A percentile compares a stretch with the other conserved stretches of the same genome.
Conservation (phyloP, 2,113 vertebrate species). For the Syrrhaptes paradoxus region DNA sequence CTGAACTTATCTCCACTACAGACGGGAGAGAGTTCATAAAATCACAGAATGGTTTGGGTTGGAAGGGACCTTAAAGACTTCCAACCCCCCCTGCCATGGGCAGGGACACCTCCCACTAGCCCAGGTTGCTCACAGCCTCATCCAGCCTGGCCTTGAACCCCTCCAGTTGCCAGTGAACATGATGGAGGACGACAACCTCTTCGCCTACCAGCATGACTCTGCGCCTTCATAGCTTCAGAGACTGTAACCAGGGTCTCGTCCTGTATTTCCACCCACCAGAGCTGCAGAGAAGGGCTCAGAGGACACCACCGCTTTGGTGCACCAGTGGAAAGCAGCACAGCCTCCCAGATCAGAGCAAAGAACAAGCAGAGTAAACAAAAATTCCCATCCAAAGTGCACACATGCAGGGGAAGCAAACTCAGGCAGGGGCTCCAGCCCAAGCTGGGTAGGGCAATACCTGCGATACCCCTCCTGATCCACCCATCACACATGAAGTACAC, state of each 20-base stretch:
- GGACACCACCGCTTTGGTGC: not conserved
- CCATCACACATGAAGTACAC: not conserved
- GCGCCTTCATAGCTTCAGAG: not conserved
- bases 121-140: too few species aligned
- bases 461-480: not conserved
- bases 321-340: not conserved
- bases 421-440: not conserved
- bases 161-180: not conserved
- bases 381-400: not conserved
- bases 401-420: not conserved
- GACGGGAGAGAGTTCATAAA: not conserved
- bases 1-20: not conserved
- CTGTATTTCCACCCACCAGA: not conserved
- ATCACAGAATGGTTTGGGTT: too few species aligned
- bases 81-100: too few species aligned
- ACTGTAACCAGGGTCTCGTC: not conserved
- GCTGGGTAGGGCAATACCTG: not conserved
- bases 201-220: accelerated
- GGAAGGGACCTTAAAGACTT: too few species aligned
- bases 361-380: not conserved
- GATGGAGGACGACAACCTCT: not conserved
- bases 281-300: not conserved
- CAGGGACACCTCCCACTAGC: too few species aligned
- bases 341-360: not conserved
- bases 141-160: too few species aligned